Conservation (phyloP, 37 sponge, comb jelly and placozoan species). For the Bolinopsis microptera region DNA sequence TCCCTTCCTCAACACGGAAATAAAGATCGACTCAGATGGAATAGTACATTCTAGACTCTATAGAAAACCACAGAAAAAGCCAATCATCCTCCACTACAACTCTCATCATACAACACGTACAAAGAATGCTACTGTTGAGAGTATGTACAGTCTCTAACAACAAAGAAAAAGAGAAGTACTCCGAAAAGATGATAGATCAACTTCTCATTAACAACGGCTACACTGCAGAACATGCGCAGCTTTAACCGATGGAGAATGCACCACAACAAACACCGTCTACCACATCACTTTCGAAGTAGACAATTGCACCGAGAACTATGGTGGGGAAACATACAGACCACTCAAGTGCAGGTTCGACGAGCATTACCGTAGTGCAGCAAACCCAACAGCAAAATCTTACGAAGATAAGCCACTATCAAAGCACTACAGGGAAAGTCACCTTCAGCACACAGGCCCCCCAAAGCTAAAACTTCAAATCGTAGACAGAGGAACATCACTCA, state of each 20-base stretch:
- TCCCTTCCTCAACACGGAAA: neutral
- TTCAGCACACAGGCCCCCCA: neutral
- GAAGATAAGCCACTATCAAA: neutral
- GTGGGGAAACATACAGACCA: neutral
- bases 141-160: too few species aligned
- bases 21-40: neutral
- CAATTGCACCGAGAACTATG: neutral
- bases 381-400: neutral
- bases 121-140: neutral
- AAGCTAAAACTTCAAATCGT: neutral
- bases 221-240: neutral
- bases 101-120: neutral
- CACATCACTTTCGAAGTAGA: neutral
- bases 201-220: neutral
- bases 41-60: neutral
- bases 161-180: neutral
- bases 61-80: neutral
- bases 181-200: neutral
- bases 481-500: neutral
- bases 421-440: neutral
- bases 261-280: neutral
- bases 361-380: neutral
- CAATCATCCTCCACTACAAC: neutral
- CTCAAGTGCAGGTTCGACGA: neutral
- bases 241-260: neutral